Conservation (phyloP, 2,797 vertebrate species). For the Crypturellus tataupa region DNA sequence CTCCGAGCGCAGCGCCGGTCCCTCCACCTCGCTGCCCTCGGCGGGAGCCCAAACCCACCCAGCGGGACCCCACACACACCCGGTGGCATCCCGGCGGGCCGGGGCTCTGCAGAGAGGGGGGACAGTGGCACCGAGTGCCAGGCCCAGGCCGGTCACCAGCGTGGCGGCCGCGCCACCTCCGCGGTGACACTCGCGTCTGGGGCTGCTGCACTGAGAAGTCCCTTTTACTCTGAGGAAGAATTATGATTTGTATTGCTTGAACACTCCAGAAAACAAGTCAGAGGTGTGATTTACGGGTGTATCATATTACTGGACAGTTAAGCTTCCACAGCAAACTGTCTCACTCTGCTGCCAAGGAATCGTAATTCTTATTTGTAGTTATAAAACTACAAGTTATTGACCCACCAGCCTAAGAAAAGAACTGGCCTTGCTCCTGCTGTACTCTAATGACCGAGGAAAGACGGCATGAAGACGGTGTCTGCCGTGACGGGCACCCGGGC, state of each 20-base stretch:
- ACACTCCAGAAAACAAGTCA: background rate
- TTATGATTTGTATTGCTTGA: background rate
- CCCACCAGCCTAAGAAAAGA: background rate
- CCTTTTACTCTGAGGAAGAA: background rate
- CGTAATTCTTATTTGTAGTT: background rate
- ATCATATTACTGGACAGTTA: accelerated
- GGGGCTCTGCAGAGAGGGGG: no score
- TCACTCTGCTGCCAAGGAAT: background rate
- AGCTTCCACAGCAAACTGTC: background rate
- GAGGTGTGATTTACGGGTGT: background rate
- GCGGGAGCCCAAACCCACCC: no score
- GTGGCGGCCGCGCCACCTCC: accelerated
- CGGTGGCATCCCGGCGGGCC: no score
- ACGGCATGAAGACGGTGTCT: background rate
- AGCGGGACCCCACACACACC: no score
- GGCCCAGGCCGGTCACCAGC: background rate
- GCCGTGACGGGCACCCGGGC: background rate
- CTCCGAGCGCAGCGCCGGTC: background rate
- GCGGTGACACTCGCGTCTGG: background rate
- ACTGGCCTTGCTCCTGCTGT: background rate
- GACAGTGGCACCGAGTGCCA: background rate
- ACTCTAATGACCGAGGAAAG: background rate
- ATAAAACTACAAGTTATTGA: background rate
- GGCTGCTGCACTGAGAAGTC: accelerated
- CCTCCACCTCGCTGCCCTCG: no score